phyloP scores from a whole-genome alignment of 2,113 vertebrate species.

The Beaufortia kweichowensis region DNA sequence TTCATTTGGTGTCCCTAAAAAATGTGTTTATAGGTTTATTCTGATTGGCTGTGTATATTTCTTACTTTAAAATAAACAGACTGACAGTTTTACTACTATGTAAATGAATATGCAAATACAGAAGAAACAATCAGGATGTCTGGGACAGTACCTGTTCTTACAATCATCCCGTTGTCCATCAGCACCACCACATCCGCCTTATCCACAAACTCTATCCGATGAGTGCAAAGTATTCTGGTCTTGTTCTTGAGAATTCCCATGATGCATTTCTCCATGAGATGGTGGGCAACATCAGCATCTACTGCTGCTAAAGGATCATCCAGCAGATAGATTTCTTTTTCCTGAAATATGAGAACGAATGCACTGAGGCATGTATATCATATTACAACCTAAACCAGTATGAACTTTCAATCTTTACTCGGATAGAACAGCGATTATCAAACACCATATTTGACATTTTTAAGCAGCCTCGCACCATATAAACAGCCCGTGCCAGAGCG shows the following conservation, averaged over 20 bases:
- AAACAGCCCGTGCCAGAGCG: constrained; percentile 89
- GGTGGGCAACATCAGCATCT: constrained; percentile 86
- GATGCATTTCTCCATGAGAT: constrained; percentile 90
- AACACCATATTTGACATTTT: background rate
- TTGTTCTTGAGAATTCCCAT: constrained; percentile 81
- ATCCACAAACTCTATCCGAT: constrained; percentile 86
- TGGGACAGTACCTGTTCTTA: constrained; percentile 76
- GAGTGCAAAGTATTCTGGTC: constrained; percentile 93
- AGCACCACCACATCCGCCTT: constrained; percentile 83
- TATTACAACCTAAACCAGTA: background rate
- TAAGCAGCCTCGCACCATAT: constrained; percentile 78
- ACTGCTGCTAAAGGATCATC: constrained; percentile 96
- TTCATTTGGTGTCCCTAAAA: constrained; percentile 82
- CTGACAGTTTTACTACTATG: too few species aligned
- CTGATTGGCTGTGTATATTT: background rate
- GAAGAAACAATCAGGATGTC: background rate
- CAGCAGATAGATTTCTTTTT: constrained; percentile 92
- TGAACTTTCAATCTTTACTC: background rate
- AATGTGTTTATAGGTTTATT: background rate
- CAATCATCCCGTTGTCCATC: constrained; percentile 83
- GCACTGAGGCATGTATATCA: background rate
- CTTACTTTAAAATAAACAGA: too few species aligned
- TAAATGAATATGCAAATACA: background rate
- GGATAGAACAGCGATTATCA: too few species aligned
- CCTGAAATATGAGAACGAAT: constrained; percentile 67